phyloP scores from a whole-genome alignment of 2,888 invertebrate genomes.

The Neria commutata region DNA sequence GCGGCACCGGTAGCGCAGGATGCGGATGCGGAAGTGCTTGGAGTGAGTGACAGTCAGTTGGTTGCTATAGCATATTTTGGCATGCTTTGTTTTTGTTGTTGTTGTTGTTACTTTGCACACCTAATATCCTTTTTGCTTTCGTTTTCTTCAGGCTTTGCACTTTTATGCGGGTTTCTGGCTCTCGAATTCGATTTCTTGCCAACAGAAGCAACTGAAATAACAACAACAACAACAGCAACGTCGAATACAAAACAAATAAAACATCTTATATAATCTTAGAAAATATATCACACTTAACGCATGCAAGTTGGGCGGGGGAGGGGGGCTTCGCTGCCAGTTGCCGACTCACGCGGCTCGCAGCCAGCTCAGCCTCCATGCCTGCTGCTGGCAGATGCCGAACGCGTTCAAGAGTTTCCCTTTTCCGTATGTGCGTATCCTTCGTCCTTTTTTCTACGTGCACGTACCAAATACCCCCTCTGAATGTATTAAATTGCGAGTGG shows the following conservation, averaged over 20 bases:
- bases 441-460: slow-evolving; percentile 45
- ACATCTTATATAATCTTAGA: slow-evolving; percentile 61
- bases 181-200: slow-evolving; percentile 52
- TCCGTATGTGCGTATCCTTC: too few relatives aligned
- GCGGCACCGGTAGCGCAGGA: slow-evolving; percentile 7
- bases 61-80: slow-evolving; percentile 32
- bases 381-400: slow-evolving; percentile 35
- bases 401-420: not conserved
- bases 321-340: slow-evolving; percentile 12
- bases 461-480: slow-evolving; percentile 51
- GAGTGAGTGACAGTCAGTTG: slow-evolving; percentile 5
- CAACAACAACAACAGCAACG: slow-evolving; percentile 33
- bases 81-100: slow-evolving; percentile 27
- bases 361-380: slow-evolving; percentile 14
- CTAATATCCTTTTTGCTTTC: slow-evolving; percentile 28
- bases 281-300: slow-evolving; percentile 63
- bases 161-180: slow-evolving; percentile 17
- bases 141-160: slow-evolving; percentile 9
- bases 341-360: not conserved
- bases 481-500: slow-evolving; percentile 59
- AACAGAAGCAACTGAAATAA: slow-evolving; percentile 16
- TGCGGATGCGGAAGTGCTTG: not conserved
- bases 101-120: slow-evolving; percentile 19
- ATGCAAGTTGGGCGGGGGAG: slow-evolving; percentile 39
- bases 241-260: slow-evolving; percentile 57